Evolutionary conservation across 2,888 invertebrate genomes (phyloP), one percentile per base, ranked within the genome.

Genomic region (Graphium colonna): DNA sequence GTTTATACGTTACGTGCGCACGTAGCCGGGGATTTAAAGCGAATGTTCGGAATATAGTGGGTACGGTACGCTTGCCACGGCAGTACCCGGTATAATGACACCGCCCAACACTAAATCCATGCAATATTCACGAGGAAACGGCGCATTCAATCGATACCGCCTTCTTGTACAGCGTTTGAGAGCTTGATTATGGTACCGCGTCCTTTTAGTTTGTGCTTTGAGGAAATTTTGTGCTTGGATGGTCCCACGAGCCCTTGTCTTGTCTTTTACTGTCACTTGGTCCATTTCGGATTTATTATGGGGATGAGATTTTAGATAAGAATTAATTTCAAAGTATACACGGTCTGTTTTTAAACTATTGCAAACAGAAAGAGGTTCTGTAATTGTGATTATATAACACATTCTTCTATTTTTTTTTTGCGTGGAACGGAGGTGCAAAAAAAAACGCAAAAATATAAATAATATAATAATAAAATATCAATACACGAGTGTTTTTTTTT

Each of bases 111-210:
- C 59, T 63, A 55, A 55, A 56, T 56, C 59, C 60, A 68, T 68
- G 65, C 59, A 65, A 65, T 67, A 68, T 67, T 67, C 66, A 67
- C 55, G 54, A 56, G 57, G 45, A 49, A 54, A 53, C 28, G 52
- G 54, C 54, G 49, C 26, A 54, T 54, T 50, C 49, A 54, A 54
- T 54, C 54, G 56, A 59, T 56, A 55, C 57, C 48, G 48, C 55
- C 45, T 49, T 44, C 53, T 49, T 50, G 58, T 60, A 55, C 58
- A 45, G 54, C 61, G 61, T 62, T 65, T 65, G 66, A 65, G 56
- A 58, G 60, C 59, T 60, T 62, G 59, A 63, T 62, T 62, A 61
- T 53, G 45, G 57, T 56, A 55, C 56, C 53, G 45, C 17, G 49
- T 55, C 58, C 42, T 52, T 52, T 44, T 48, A 40, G n/a, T 50